These are phyloP conservation scores for Pseudochromis fuscus DNA, from an alignment of 2,797 vertebrate species.

Conservation along the genomic window DNA sequence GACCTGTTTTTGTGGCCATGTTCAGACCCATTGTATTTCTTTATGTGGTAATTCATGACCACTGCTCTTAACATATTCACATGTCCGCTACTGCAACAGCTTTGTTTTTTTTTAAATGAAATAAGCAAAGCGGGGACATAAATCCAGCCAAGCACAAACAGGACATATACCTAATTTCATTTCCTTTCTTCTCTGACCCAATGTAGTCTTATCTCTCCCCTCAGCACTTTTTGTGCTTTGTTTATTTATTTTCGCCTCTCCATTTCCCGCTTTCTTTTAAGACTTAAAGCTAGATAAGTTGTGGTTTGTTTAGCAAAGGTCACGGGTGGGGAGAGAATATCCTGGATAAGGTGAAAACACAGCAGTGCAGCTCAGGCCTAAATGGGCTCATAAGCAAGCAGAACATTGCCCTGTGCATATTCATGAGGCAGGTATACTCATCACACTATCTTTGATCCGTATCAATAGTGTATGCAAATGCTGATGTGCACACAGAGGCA, in stretches of 20 bases:
- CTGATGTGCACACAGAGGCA: slow-evolving; percentile 40
- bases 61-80: slow-evolving; percentile 29
- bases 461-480: slow-evolving; percentile 72
- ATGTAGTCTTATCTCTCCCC: slow-evolving; percentile 70
- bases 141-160: slow-evolving; percentile 71
- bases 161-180: slow-evolving; percentile 76
- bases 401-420: slow-evolving; percentile 66
- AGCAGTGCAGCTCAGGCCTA: slow-evolving; percentile 29
- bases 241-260: slow-evolving; percentile 71
- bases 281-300: slow-evolving; percentile 67
- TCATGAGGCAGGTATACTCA: slow-evolving; percentile 63
- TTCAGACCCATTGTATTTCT: slow-evolving; percentile 32
- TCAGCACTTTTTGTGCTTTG: slow-evolving; percentile 73
- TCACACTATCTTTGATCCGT: slow-evolving; percentile 70
- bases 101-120: slow-evolving; percentile 53
- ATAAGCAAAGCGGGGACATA: slow-evolving; percentile 69
- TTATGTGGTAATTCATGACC: slow-evolving; percentile 34
- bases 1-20: neutral
- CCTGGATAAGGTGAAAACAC: slow-evolving; percentile 44
- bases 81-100: slow-evolving; percentile 15
- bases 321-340: slow-evolving; percentile 63
- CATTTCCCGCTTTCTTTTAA: slow-evolving; percentile 57
- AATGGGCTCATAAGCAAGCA: slow-evolving; percentile 42
- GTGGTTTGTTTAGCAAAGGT: slow-evolving; percentile 69
- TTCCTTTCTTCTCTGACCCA: slow-evolving; percentile 72